Evolutionary conservation across 2,888 invertebrate genomes (phyloP).

Genomic region (Drosophila kanekoi): DNA sequence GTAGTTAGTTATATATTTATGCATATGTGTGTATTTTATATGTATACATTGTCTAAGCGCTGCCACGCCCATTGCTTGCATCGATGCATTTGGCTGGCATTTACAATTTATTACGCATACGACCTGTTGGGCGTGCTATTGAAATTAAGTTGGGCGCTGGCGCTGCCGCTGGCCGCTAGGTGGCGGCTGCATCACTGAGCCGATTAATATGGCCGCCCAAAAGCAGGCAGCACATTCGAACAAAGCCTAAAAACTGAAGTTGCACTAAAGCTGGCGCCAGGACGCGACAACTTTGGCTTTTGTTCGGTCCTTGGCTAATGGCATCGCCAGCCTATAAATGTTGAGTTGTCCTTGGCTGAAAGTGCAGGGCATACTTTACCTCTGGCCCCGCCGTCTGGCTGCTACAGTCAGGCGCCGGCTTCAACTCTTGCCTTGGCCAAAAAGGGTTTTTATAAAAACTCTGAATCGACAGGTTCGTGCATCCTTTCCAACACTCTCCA

Average conservation of each 20-base stretch:
- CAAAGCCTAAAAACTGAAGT: conserved; percentile 32
- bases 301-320: conserved; percentile 9
- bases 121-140: conserved; percentile 42
- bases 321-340: conserved; percentile 58
- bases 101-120: conserved; percentile 49
- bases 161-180: conserved; percentile 35
- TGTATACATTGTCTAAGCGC: conserved; percentile 28
- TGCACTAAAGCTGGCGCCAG: conserved; percentile 27
- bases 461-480: conserved; percentile 47
- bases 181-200: conserved; percentile 42
- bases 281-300: conserved; percentile 30
- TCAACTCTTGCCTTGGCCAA: conserved; percentile 16
- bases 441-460: conserved; percentile 56
- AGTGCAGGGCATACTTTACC: conserved; percentile 9
- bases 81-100: conserved; percentile 41
- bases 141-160: conserved; percentile 32
- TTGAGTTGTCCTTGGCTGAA: conserved; percentile 52
- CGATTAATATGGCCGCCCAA: conserved; percentile 43
- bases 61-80: conserved; percentile 34
- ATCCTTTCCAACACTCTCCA: conserved; percentile 5
- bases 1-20: conserved; percentile 4
- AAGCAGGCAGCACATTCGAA: conserved; percentile 43
- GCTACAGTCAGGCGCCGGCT: too few relatives aligned
- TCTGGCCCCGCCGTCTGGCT: background rate
- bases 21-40: background rate